These are phyloP conservation scores for Ictalurus furcatus DNA, from an alignment of 2,113 vertebrate species.

Conservation along the genomic window DNA sequence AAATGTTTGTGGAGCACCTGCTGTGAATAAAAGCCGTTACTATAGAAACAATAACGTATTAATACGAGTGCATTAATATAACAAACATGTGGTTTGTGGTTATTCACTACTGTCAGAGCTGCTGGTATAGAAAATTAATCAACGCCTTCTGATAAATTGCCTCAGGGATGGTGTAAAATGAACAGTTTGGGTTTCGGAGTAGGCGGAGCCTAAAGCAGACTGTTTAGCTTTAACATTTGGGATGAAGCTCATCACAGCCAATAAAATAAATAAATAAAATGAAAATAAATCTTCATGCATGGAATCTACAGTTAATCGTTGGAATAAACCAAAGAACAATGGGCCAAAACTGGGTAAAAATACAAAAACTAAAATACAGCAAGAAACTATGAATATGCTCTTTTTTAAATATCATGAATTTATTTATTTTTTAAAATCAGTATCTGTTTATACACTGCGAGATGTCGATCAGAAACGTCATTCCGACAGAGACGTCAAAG, in stretches of 20 bases:
- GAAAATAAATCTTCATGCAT: neutral
- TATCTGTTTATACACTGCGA: slow-evolving; percentile 72
- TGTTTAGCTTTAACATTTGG: neutral
- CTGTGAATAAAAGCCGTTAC: neutral
- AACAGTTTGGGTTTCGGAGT: neutral
- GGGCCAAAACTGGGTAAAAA: neutral
- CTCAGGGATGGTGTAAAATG: neutral
- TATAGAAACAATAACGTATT: neutral
- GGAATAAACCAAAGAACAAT: neutral
- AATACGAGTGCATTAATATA: neutral
- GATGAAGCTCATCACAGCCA: neutral
- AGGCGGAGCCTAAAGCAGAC: neutral
- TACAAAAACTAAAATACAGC: neutral
- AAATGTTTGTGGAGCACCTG: neutral
- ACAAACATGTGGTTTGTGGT: neutral
- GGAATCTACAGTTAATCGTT: neutral
- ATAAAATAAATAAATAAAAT: neutral
- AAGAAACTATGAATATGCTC: neutral
- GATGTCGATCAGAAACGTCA: slow-evolving; percentile 52
- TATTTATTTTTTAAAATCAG: slow-evolving; percentile 21
- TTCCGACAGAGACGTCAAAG: slow-evolving; percentile 61
- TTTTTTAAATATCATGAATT: neutral
- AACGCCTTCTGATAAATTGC: neutral
- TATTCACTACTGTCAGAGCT: neutral
- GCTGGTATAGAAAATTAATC: neutral